phyloP scores from a whole-genome alignment of 1,140 invertebrate species.

The Babylonia areolata region DNA sequence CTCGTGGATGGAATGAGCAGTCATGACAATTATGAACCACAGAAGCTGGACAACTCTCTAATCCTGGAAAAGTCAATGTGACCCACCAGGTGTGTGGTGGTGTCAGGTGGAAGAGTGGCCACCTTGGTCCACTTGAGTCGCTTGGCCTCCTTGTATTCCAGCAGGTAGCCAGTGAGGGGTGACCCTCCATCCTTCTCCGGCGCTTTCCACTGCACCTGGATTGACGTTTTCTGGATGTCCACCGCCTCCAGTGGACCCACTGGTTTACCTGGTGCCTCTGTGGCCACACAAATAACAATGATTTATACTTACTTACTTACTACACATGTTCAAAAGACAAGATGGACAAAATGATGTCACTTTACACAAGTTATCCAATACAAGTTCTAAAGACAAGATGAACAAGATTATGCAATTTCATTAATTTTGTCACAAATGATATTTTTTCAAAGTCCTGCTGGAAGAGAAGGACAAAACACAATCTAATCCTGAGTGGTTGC shows the following conservation, averaged over 20 bases:
- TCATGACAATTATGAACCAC: too few species aligned
- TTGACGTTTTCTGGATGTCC: conserved; percentile 96
- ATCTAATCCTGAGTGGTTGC: not conserved
- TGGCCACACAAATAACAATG: not conserved
- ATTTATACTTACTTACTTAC: too few species aligned
- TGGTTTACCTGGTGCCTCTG: conserved; percentile 83
- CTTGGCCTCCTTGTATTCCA: conserved; percentile 95
- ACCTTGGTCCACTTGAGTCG: conserved; percentile 84
- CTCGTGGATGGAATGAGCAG: too few species aligned
- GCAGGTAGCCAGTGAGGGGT: conserved; percentile 92
- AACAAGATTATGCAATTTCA: too few species aligned
- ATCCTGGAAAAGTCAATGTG: too few species aligned
- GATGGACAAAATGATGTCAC: too few species aligned
- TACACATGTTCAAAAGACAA: too few species aligned
- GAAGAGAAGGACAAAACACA: not conserved
- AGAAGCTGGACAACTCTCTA: too few species aligned
- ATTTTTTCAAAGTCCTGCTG: too few species aligned
- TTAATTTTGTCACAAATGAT: too few species aligned
- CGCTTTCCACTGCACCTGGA: conserved; percentile 89
- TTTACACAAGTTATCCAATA: too few species aligned
- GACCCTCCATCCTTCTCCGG: conserved; percentile 93
- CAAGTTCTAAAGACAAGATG: too few species aligned
- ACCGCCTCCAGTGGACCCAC: conserved; percentile 94
- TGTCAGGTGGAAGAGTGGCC: conserved; percentile 85
- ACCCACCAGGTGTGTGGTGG: conserved; percentile 86